Base-by-base conservation (phyloP, 2,888 invertebrate genomes). In the Diabrotica balteata region DNA sequence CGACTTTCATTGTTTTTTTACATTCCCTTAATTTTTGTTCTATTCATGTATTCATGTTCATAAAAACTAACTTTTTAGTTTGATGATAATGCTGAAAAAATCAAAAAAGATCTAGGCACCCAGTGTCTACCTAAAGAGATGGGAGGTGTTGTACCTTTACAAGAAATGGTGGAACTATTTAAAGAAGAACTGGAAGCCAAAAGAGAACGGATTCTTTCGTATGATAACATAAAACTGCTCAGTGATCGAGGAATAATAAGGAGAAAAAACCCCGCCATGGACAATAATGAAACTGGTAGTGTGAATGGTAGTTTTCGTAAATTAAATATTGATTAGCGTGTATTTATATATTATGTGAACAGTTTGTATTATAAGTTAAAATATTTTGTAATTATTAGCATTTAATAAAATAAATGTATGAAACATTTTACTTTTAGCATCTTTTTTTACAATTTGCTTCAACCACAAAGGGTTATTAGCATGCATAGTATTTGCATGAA, bases 81-180 rank as follows among this genome's bases (percentile, higher is more conserved):
- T 46, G 9, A 81, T 80, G 85, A 87, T 62, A 88, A 86, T 66
- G 75, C 88, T 5, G 87, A 88, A 61, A 88, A 89, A 8, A 82
- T 93, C 8, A 86, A 88, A 70, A 87, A 89, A 71, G 81, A 85
- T 57, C 81, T 93, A 4, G 90, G 90, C 73, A 77, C 85, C 0
- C 85, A 86, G 9, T 90, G 92, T 68, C 84, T 94, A 52, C 94
- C 94, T 0, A 85, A 87, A 45, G 90, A 90, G 75, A 90, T 91
- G 78, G 94, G 94, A 0, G 94, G 94, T 2, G 83, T 85, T 6
- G 87, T 93, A 76, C 88, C 91, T 8, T 84, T 90, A 80, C 85
- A 88, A 42, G 90, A 91, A 72, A 93, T 94, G 92, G 87, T 93
- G 9, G 86, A 86, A 58, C 84, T 87, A 75, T 93, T 92, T 85